Base-by-base conservation (phyloP, 2,113 vertebrate species). In the Neolamprologus sp. region DNA sequence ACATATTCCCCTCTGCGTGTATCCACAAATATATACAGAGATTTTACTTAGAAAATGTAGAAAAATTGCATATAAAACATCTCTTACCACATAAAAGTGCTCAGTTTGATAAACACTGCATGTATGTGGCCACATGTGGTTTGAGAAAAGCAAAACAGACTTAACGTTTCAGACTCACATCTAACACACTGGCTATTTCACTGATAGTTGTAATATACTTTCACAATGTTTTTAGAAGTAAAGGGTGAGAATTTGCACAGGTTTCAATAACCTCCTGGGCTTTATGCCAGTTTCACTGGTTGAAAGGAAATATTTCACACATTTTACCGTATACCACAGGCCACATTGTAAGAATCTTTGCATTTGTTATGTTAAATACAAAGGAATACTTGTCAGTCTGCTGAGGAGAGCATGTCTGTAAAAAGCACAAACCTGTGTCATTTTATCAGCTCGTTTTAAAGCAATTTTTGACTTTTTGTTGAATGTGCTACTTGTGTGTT, bases 41-140 rank as follows among this genome's bases (percentile, higher is more conserved):
- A 82, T 63, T 80, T 35, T 21, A 35, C 37, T 71, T 82, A 92
- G 63, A 93, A 93, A 94, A 91, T 75, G 35, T 93, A 93, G 54
- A 94, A 95, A 94, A 93, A 63, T 91, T 91, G 90, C 87, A 92
- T 94, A 96, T 90, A 91, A 94, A 94, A 80, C 80, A 84, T 85
- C 16, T 90, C 81, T 6, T 73, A 80, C 30, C 79, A 84, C 81
- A 80, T 51, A 81, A 37, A 89, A 89, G 83, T 92, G 93, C 89
- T 93, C 79, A 55, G 53, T 89, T 89, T 89, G 88, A 91, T 91
- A 89, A 93, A 93, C 88, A 85, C 84, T 55, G 82, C 89, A 78
- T 68, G 6, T 60, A 40, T 47, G 68, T 85, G 58, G 65, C 10
- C 55, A 80, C 28, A 73, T 49, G 60, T 75, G 45, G 42, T 47